Percentiles rank a stretch among this genome's conserved stretches.
These are phyloP conservation scores for Orestias chungarensis DNA, from an alignment of 2,797 vertebrate species.

Conservation along the genomic window DNA sequence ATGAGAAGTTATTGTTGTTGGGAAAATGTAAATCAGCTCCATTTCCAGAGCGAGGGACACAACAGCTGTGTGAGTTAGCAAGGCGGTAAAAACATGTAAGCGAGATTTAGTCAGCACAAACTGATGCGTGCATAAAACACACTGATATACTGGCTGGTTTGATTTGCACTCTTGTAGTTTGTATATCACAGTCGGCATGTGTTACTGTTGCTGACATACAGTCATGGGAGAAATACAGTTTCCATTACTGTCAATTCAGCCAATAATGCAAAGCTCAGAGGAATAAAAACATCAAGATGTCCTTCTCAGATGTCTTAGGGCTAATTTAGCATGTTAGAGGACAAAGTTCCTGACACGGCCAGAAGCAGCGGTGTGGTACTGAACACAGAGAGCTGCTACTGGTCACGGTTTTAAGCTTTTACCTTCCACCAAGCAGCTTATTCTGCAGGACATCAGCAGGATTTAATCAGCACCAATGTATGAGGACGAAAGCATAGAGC, in stretches of 20 bases:
- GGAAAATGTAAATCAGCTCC: slow-evolving; percentile 8
- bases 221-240: neutral
- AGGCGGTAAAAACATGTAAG: neutral
- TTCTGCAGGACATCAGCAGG: too few relatives aligned
- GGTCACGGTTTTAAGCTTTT: too few relatives aligned
- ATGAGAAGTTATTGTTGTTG: slow-evolving; percentile 21
- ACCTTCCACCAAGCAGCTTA: too few relatives aligned
- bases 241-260: neutral
- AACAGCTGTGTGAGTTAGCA: neutral
- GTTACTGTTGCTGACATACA: neutral
- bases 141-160: slow-evolving; percentile 7
- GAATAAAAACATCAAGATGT: neutral
- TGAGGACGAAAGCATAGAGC: too few relatives aligned
- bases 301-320: neutral
- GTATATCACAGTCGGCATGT: slow-evolving; percentile 6
- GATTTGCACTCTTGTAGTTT: slow-evolving; percentile 4
- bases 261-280: neutral
- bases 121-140: slow-evolving; percentile 1
- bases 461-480: too few relatives aligned
- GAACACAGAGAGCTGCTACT: too few relatives aligned
- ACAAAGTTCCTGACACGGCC: neutral
- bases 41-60: slow-evolving; percentile 1
- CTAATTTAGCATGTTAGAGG: neutral
- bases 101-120: slow-evolving; percentile 1
- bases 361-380: too few relatives aligned